A percentile compares a stretch with the other conserved stretches of the same genome.
phyloP scores from a whole-genome alignment of 2,888 invertebrate species.

The Notodonta dromedarius region DNA sequence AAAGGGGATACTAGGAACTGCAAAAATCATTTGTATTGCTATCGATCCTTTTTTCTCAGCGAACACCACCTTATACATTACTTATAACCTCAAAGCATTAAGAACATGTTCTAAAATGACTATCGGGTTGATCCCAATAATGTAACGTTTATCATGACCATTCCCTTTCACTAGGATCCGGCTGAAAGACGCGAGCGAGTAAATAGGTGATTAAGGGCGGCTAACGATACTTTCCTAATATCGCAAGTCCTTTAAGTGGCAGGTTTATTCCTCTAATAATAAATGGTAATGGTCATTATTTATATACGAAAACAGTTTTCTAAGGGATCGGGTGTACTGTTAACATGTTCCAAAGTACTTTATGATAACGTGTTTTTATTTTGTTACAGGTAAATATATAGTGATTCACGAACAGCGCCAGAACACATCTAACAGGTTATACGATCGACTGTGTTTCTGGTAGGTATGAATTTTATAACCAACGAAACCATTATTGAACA shows the following conservation, averaged over 20 bases:
- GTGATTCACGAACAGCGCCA: too few species aligned
- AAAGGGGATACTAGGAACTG: too few species aligned
- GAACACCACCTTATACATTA: too few species aligned
- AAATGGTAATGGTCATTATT: slow-evolving; percentile 1
- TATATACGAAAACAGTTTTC: neutral
- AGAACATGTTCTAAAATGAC: neutral
- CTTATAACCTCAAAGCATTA: too few species aligned
- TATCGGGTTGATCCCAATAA: neutral
- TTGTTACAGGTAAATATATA: slow-evolving; percentile 16
- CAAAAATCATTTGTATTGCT: too few species aligned
- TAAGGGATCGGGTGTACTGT: neutral
- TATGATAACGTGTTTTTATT: neutral
- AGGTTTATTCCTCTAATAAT: slow-evolving; percentile 11
- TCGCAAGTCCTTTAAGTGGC: slow-evolving; percentile 3
- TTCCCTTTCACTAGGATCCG: neutral
- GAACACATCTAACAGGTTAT: too few species aligned
- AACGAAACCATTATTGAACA: too few species aligned
- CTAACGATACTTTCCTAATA: slow-evolving; percentile 10
- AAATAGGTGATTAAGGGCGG: slow-evolving; percentile 13
- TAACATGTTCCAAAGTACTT: neutral
- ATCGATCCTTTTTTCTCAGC: too few species aligned
- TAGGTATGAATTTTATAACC: too few species aligned
- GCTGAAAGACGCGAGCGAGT: neutral
- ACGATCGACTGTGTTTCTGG: too few species aligned
- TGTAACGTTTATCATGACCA: neutral